Evolutionary conservation across 2,113 vertebrate species (phyloP).

Genomic region (Myiozetetes cayanensis): DNA sequence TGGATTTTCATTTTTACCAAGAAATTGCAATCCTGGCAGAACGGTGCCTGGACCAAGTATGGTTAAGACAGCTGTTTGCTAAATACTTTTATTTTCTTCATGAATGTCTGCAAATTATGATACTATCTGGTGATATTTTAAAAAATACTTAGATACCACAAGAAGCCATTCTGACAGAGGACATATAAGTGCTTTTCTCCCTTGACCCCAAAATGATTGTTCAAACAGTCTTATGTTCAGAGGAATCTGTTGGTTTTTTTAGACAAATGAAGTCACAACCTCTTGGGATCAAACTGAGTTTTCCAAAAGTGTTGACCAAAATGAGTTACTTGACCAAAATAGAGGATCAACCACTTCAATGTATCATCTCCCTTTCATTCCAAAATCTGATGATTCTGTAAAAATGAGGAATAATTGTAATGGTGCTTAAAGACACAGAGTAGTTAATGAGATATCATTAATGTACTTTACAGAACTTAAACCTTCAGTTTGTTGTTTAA

Average conservation of each 20-base stretch:
- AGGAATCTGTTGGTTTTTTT: background rate
- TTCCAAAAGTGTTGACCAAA: background rate
- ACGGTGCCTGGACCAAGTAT: background rate
- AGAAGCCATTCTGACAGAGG: background rate
- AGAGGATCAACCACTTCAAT: background rate
- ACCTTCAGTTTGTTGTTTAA: background rate
- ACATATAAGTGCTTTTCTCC: background rate
- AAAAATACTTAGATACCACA: background rate
- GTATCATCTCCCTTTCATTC: background rate
- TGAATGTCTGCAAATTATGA: accelerated
- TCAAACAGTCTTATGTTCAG: background rate
- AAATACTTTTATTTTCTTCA: background rate
- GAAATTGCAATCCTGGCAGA: background rate
- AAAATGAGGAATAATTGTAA: background rate
- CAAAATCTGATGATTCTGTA: background rate
- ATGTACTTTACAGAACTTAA: background rate
- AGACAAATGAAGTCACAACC: background rate
- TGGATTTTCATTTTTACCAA: background rate
- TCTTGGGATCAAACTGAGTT: background rate
- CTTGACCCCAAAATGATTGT: background rate
- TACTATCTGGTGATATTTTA: background rate
- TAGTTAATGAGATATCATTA: background rate
- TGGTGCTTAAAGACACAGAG: background rate
- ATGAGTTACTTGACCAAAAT: background rate
- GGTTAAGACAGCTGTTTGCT: background rate